Percentiles rank a stretch among this genome's conserved stretches.
Conservation (phyloP, 2,113 vertebrate species). For the Tiliqua scincoides region DNA sequence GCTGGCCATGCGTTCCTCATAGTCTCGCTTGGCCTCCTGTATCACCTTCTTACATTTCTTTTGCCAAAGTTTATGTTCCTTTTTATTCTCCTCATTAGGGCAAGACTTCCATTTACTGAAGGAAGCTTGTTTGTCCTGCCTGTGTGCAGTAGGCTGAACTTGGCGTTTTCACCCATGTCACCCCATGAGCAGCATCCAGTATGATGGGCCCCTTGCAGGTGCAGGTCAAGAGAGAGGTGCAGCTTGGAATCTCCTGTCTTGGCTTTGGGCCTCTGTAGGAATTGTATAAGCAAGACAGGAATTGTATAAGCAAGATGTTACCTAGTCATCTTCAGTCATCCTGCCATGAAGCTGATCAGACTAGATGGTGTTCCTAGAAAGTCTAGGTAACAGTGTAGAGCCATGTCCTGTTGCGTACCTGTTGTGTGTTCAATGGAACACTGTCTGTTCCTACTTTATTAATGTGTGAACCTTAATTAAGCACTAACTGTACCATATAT, state of each 20-base stretch:
- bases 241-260: not conserved
- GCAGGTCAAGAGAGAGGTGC: not conserved
- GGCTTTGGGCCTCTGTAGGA: not conserved
- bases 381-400: not conserved
- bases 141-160: not conserved
- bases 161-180: not conserved
- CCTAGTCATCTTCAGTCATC: not conserved
- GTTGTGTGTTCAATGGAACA: not conserved
- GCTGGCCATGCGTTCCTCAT: no score
- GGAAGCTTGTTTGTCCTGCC: not conserved
- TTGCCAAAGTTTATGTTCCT: no score
- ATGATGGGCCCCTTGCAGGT: not conserved
- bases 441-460: slow-evolving; percentile 6
- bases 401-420: not conserved
- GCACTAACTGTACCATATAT: not conserved
- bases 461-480: not conserved
- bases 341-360: not conserved
- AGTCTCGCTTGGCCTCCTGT: no score
- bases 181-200: not conserved
- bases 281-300: not conserved
- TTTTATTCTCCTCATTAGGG: no score
- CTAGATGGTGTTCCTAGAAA: not conserved
- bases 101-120: no score
- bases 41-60: no score
- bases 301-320: no score